These are phyloP conservation scores for Chloropsis hardwickii DNA, from an alignment of 2,113 vertebrate species.

Conservation along the genomic window DNA sequence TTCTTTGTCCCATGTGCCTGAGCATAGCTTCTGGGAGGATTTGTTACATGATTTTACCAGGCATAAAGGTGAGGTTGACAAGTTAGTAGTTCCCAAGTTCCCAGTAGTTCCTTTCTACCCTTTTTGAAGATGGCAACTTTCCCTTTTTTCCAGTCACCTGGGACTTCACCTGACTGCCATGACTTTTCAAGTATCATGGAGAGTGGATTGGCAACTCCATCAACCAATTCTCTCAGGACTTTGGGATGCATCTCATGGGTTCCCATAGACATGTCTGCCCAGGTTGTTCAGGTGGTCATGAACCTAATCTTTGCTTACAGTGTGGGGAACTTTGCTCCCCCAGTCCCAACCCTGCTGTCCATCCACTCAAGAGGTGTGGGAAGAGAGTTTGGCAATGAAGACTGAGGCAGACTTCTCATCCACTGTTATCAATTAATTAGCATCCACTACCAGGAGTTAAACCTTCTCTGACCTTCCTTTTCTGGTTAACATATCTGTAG, in stretches of 20 bases:
- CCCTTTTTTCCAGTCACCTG: neutral
- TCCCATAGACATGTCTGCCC: neutral
- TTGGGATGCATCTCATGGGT: neutral
- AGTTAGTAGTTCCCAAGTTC: neutral
- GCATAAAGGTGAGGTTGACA: neutral
- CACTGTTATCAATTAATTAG: neutral
- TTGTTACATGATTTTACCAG: neutral
- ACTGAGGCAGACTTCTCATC: neutral
- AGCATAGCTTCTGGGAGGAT: neutral
- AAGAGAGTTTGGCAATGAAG: neutral
- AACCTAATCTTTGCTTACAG: neutral
- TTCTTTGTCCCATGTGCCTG: neutral
- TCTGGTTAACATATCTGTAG: neutral
- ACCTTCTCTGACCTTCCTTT: neutral
- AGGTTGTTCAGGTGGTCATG: neutral
- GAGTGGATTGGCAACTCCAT: neutral
- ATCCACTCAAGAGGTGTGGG: neutral
- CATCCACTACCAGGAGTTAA: rapidly evolving
- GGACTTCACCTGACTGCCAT: neutral
- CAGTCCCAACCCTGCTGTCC: neutral
- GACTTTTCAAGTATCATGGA: neutral
- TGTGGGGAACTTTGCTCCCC: neutral
- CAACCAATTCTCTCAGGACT: neutral
- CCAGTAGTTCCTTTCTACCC: too few species aligned
- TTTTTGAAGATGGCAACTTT: neutral